Evolutionary conservation across 1,140 invertebrate species (phyloP), one percentile per base, ranked within the genome.

Genomic region (Diachasma alloeum): DNA sequence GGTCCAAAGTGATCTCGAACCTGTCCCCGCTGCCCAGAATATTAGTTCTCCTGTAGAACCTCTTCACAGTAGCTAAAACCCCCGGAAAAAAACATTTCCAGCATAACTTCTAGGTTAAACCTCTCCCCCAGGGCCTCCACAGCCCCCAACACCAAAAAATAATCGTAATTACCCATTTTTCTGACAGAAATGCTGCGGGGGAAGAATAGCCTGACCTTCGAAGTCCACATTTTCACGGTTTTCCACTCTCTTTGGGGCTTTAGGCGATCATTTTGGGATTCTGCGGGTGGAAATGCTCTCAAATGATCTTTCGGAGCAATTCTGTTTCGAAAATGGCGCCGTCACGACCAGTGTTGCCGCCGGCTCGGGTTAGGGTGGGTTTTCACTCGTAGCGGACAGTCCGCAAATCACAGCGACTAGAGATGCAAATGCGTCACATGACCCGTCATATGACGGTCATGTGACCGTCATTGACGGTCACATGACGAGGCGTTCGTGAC

Each of bases 1-100:
- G 94, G 85, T 97, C 96, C 56, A 97, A 85, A 36, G 93, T 93
- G 8, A 97, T 91, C 90, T 96, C 95, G 87, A 90, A 94, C 77
- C 92, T 92, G 37, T 91, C 90, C 79, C 91, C 91, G 83, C 88
- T 91, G 53, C 89, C 88, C 53, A 95, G 81, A 76, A 95, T 92
- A 59, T 92, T 91, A 0, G 94, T 94, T 76, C 91, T 92, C 82
- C 91, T 91, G 85, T 95, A 96, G 88, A 96, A 96, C 77, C 93
- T 89, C 86, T 94, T 94, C 0, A 91, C 86, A 24, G 90, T 88
- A 5, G 90, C 87, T 88, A 70, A 86, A 86, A 74, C 69, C 73
- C 11, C 44, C 19, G 2, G 4, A 15, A 53, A 74, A 22, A 44
- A 69, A 72, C 19, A 77, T 44, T 69, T 72, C 26, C 1, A 68